Percentiles rank a stretch among this genome's conserved stretches.
These are phyloP conservation scores for Pachyramphus minor DNA, from an alignment of 2,113 vertebrate species.

Conservation along the genomic window DNA sequence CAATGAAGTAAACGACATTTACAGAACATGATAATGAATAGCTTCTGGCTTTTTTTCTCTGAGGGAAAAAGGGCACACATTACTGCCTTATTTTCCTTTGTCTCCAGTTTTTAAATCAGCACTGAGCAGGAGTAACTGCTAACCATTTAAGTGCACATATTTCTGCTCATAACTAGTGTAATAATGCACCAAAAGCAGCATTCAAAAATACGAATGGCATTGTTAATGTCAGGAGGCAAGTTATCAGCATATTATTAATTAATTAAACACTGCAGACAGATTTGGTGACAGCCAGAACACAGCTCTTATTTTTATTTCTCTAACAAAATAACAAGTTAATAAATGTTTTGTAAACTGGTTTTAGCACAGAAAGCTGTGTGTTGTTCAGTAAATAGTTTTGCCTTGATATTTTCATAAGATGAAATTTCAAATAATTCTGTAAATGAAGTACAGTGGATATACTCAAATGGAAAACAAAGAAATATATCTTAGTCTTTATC, in stretches of 20 bases:
- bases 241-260: not conserved
- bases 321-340: not conserved
- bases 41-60: not conserved
- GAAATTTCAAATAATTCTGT: not conserved
- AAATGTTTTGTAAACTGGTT: not conserved
- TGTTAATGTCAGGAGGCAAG: not conserved
- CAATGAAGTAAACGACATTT: not conserved
- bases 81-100: not conserved
- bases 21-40: not conserved
- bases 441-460: not conserved
- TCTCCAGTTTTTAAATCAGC: not conserved
- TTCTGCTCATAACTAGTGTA: not conserved
- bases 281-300: conserved; percentile 7
- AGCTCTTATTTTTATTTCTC: conserved; percentile 18
- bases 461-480: not conserved
- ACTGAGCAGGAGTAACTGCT: not conserved
- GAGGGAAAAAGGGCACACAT: not conserved
- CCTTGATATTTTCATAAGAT: not conserved
- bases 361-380: not conserved
- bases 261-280: not conserved
- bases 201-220: not conserved
- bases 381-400: not conserved
- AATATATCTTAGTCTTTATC: not conserved
- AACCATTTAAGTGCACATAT: not conserved
- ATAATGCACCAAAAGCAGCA: not conserved